Evolutionary conservation across 1,140 invertebrate genomes (phyloP).

Genomic region (Nomia melanderi): DNA sequence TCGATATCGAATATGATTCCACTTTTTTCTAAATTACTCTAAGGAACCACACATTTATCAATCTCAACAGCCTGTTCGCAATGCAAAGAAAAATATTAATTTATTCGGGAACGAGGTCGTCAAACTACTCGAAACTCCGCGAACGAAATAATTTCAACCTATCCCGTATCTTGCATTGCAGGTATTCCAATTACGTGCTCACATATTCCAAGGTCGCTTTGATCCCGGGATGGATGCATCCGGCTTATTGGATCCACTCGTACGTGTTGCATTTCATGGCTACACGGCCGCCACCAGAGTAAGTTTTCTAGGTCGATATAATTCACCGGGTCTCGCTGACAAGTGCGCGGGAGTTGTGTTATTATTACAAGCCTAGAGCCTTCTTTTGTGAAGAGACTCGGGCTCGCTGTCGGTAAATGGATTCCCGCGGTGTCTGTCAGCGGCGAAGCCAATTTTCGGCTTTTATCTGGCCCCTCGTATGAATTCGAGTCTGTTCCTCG

Average conservation of each 20-base stretch:
- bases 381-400: neutral
- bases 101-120: no score
- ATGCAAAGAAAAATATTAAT: no score
- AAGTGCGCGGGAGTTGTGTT: neutral
- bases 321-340: slow-evolving; percentile 11
- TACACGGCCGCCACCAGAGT: slow-evolving; percentile 72
- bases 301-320: slow-evolving; percentile 47
- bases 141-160: neutral
- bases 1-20: no score
- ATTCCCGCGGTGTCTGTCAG: neutral
- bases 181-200: slow-evolving; percentile 81
- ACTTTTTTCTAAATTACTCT: no score
- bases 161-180: slow-evolving; percentile 59
- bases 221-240: slow-evolving; percentile 81
- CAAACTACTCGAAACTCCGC: no score
- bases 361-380: neutral
- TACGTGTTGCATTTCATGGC: slow-evolving; percentile 79
- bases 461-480: neutral
- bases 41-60: no score
- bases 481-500: neutral
- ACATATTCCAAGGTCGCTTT: slow-evolving; percentile 84
- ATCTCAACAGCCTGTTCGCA: no score
- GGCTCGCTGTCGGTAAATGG: neutral
- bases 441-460: neutral
- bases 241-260: slow-evolving; percentile 81